phyloP scores from a whole-genome alignment of 2,888 invertebrate genomes.

The Tipula vernalis region DNA sequence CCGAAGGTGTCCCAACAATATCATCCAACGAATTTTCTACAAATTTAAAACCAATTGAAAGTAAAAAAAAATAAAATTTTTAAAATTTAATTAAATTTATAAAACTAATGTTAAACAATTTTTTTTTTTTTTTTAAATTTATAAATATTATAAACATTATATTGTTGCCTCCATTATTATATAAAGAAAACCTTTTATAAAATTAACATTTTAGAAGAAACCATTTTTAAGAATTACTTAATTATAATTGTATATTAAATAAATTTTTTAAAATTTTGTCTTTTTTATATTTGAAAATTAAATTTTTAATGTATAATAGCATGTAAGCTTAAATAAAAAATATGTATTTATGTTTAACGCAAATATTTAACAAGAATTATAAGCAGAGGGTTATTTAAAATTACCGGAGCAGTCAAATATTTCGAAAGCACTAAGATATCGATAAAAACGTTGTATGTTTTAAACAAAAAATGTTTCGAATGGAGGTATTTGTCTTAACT shows the following conservation, averaged over 20 bases:
- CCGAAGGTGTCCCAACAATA: slow-evolving; percentile 29
- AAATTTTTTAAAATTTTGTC: background rate
- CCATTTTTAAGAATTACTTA: background rate
- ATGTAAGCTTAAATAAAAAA: background rate
- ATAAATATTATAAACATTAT: background rate
- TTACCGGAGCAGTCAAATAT: too few species aligned
- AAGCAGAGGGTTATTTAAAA: too few species aligned
- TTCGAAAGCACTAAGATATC: too few species aligned
- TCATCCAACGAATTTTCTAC: slow-evolving; percentile 9
- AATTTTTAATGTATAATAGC: background rate
- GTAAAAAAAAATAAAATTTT: background rate
- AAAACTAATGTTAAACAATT: background rate
- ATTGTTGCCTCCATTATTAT: background rate
- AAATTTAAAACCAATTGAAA: background rate
- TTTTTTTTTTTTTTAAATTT: background rate
- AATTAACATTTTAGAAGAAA: background rate
- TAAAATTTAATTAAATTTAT: background rate
- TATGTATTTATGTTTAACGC: background rate
- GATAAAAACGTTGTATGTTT: too few species aligned
- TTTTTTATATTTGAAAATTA: background rate
- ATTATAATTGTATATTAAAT: background rate
- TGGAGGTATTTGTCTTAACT: too few species aligned
- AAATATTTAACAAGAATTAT: too few species aligned
- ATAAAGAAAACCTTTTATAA: background rate
- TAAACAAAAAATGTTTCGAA: too few species aligned